Conservation (phyloP, 2,797 vertebrate genomes). For the Lerista edwardsae region DNA sequence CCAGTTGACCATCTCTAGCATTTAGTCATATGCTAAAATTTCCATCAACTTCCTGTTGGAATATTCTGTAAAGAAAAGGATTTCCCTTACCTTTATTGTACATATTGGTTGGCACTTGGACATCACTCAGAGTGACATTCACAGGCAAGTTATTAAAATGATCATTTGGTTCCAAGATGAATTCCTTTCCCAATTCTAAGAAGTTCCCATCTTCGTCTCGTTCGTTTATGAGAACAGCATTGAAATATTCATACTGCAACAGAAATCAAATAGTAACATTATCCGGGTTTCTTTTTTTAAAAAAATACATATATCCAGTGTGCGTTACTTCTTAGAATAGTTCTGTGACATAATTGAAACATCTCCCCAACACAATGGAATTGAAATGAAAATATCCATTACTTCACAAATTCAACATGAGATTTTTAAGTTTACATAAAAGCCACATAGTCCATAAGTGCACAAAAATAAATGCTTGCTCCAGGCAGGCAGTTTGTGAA, state of each 20-base stretch:
- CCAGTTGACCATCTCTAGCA: not conserved
- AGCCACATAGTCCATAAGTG: not conserved
- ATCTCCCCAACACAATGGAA: not conserved
- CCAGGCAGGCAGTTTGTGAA: no score
- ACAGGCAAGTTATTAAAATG: conserved; percentile 98
- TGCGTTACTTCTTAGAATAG: not conserved
- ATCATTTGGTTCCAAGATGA: conserved; percentile 94
- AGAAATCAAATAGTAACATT: conserved; percentile 44
- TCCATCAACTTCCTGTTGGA: not conserved
- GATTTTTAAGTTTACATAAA: not conserved
- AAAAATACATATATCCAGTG: not conserved
- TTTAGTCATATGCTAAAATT: not conserved
- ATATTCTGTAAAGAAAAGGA: conserved; percentile 9
- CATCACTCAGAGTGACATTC: conserved; percentile 95
- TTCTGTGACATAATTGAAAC: not conserved
- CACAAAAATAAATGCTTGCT: not conserved
- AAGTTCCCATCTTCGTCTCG: conserved; percentile 91
- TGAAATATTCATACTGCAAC: conserved; percentile 97
- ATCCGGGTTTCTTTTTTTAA: no score
- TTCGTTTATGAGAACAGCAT: conserved; percentile 96
- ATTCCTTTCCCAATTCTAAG: conserved; percentile 93
- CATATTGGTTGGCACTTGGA: conserved; percentile 99
- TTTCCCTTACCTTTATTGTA: conserved; percentile 93
- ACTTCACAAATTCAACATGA: not conserved
- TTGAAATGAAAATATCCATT: not conserved